Evolutionary conservation across 2,797 vertebrate species (phyloP).

Genomic region (Clarias platycephalus): DNA sequence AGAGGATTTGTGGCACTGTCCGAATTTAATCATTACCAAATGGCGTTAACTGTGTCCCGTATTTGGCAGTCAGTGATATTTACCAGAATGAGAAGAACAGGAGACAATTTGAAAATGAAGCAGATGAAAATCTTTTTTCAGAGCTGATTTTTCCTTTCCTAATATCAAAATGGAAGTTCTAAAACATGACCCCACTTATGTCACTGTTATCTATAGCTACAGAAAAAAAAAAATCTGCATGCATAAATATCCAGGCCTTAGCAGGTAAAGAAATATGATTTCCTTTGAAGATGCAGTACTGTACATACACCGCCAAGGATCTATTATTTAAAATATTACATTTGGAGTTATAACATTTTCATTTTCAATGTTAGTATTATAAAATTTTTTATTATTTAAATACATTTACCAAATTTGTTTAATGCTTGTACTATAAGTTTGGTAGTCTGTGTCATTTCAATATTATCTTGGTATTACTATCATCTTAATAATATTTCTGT

Average conservation of each 20-base stretch:
- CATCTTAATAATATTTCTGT: neutral
- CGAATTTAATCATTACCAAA: neutral
- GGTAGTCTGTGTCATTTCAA: neutral
- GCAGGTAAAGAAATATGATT: too few species aligned
- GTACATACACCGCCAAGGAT: neutral
- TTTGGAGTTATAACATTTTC: neutral
- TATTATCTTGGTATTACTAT: neutral
- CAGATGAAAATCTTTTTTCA: conserved; percentile 78
- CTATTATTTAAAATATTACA: neutral
- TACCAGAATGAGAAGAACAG: conserved; percentile 71
- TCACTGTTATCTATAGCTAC: neutral
- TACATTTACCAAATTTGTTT: conserved; percentile 26
- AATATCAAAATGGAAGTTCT: conserved; percentile 72
- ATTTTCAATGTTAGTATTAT: neutral
- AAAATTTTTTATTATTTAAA: neutral
- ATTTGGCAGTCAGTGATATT: conserved; percentile 67
- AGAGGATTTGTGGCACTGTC: neutral
- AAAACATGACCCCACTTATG: conserved; percentile 27
- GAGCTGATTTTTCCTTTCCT: conserved; percentile 71
- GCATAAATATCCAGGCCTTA: neutral
- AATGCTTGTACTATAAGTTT: neutral
- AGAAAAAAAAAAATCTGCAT: neutral
- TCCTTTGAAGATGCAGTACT: neutral
- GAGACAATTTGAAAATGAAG: conserved; percentile 77
- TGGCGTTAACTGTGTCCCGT: conserved; percentile 65